These are phyloP conservation scores for Sylvilagus bachmani DNA, from an alignment of 2,113 vertebrate species.

Conservation along the genomic window DNA sequence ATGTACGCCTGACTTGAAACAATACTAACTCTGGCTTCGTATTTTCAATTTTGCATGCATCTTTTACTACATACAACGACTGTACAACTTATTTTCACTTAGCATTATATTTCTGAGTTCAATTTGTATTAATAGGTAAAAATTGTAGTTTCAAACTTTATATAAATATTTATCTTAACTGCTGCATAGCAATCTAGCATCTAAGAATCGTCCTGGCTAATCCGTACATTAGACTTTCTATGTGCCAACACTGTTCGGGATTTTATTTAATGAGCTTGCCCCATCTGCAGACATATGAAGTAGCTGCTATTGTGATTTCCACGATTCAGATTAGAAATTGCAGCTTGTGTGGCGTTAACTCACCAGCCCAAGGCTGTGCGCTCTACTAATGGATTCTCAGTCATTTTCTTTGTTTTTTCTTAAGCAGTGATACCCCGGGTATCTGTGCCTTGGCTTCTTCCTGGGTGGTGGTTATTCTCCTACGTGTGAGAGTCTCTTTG, in stretches of 20 bases:
- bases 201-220: too few species aligned
- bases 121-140: neutral
- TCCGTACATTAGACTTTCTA: neutral
- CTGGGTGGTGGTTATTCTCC: neutral
- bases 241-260: neutral
- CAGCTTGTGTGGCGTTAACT: neutral
- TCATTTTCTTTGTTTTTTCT: neutral
- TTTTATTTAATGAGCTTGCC: neutral
- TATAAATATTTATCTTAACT: neutral
- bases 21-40: neutral
- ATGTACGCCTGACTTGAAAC: neutral
- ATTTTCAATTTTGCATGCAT: neutral
- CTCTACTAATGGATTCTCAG: neutral
- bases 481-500: neutral
- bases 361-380: neutral
- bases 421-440: neutral
- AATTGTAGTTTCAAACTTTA: neutral
- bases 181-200: neutral
- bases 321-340: neutral
- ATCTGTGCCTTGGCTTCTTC: neutral
- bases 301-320: neutral
- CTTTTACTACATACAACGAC: neutral
- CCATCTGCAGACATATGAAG: neutral
- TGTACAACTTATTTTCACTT: neutral
- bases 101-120: neutral